phyloP scores from a whole-genome alignment of 2,113 vertebrate genomes.

The Varanus komodoensis region DNA sequence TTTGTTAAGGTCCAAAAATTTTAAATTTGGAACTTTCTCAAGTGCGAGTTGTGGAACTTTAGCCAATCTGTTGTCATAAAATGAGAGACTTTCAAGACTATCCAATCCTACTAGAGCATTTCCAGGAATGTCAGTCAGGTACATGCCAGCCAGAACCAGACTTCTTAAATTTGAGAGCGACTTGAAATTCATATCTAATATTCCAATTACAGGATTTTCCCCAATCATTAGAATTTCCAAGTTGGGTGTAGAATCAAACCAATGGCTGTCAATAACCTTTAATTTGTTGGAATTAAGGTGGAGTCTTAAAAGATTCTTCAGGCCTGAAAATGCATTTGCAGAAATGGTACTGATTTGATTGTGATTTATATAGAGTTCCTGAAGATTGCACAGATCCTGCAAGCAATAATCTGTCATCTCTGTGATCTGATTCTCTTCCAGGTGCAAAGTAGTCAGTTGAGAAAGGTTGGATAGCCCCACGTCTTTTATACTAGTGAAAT shows the following conservation, averaged over 20 bases:
- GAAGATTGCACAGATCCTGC: slow-evolving; percentile 92
- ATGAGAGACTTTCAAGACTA: slow-evolving; percentile 96
- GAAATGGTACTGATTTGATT: slow-evolving; percentile 96
- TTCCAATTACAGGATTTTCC: slow-evolving; percentile 95
- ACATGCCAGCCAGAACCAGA: slow-evolving; percentile 97
- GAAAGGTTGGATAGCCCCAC: slow-evolving; percentile 93
- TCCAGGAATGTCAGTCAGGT: slow-evolving; percentile 92
- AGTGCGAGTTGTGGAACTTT: slow-evolving; percentile 93
- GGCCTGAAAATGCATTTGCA: slow-evolving; percentile 90
- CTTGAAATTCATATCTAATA: slow-evolving; percentile 95
- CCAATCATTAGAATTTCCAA: slow-evolving; percentile 99
- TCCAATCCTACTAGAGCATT: slow-evolving; percentile 96
- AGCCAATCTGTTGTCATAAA: slow-evolving; percentile 94
- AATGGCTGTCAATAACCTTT: slow-evolving; percentile 91
- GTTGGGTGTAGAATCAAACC: slow-evolving; percentile 96
- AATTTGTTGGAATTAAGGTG: slow-evolving; percentile 97
- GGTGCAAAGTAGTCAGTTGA: slow-evolving; percentile 94
- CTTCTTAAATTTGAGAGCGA: slow-evolving; percentile 92
- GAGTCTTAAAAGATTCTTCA: slow-evolving; percentile 91
- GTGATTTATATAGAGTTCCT: slow-evolving; percentile 98
- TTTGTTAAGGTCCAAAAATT: slow-evolving; percentile 98
- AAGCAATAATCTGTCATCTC: slow-evolving; percentile 95
- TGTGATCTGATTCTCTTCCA: slow-evolving; percentile 95
- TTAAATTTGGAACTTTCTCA: slow-evolving; percentile 94
- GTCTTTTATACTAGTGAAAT: slow-evolving; percentile 92